Evolutionary conservation across 1,140 invertebrate genomes (phyloP), one percentile per base, ranked within the genome.

Genomic region (Pogonus chalceus): DNA sequence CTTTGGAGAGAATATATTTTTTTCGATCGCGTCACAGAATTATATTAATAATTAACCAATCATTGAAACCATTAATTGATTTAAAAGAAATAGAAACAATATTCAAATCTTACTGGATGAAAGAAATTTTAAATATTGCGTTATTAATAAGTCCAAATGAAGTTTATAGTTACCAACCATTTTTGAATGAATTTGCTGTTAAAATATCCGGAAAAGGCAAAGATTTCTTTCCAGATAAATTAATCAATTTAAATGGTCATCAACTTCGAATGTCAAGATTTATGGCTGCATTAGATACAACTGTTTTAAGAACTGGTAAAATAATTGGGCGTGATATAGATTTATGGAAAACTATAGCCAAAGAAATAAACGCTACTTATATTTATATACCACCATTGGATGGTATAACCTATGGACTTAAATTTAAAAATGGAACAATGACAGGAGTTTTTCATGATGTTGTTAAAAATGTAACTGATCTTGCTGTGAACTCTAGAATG

Each of bases 401-500:
- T 49, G 47, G 47, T 22, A 49, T 23, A 4, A 22, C 22, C 2
- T 49, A 49, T 23, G 47, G 22, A 18, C 9, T 43, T 4, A 43
- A 43, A 43, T 43, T 43, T 9, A 7, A 3, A 4, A 43, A 43
- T 43, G 37, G 37, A 43, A 43, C 37, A 18, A 43, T 43, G 37
- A 43, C 37, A 22, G 47, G 47, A 23, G 47, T 16, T 20, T 22
- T 49, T 12, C 10, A 4, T 12, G 47, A 49, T 49, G 22, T 49
- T 2, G 22, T 12, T 2, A 3, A 21, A 10, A 49, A 23, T 22
- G 22, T 22, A 4, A 23, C 47, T 12, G 47, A 49, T 22, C 10
- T 49, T 3, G 47, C 47, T 4, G 21, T 49, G 3, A 49, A 49
- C 21, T 49, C 47, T 49, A 3, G 22, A 20, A 21, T 49, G 47